These are phyloP conservation scores for Chelmon rostratus DNA, from an alignment of 2,797 vertebrate species.

Conservation along the genomic window DNA sequence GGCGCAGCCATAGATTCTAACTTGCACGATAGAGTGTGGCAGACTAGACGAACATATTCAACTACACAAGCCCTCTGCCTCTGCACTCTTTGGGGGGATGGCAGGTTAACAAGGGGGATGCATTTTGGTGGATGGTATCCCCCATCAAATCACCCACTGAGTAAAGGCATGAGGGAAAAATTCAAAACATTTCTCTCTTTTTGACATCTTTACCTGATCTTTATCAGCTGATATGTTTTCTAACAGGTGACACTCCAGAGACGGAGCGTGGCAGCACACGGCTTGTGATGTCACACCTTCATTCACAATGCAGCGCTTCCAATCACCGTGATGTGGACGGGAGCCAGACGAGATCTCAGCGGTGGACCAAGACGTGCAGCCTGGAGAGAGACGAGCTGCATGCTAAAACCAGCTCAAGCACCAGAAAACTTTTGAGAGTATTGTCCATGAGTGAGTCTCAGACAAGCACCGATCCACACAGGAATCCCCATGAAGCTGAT, in stretches of 20 bases:
- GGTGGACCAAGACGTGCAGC: constrained; percentile 84
- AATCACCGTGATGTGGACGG: constrained; percentile 60
- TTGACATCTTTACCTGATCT: constrained; percentile 80
- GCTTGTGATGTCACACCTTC: constrained; percentile 69
- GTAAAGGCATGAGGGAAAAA: not conserved
- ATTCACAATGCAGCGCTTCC: constrained; percentile 72
- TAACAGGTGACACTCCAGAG: constrained; percentile 87
- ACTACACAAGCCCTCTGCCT: too few relatives aligned
- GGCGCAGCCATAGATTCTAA: too few relatives aligned
- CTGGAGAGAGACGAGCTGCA: constrained; percentile 66
- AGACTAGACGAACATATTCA: too few relatives aligned
- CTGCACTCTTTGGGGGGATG: too few relatives aligned
- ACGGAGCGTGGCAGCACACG: constrained; percentile 85
- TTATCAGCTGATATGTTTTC: constrained; percentile 62
- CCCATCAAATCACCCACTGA: too few relatives aligned
- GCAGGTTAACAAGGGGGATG: too few relatives aligned
- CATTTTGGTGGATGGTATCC: too few relatives aligned
- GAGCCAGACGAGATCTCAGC: constrained; percentile 20
- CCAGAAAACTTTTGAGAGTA: not conserved
- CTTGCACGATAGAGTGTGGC: too few relatives aligned
- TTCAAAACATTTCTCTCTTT: not conserved
- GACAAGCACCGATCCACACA: not conserved
- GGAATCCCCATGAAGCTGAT: not conserved
- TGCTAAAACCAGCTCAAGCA: not conserved
- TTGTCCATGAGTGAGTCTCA: not conserved